Conservation (phyloP, 2,797 vertebrate species). For the Salmo trutta region DNA sequence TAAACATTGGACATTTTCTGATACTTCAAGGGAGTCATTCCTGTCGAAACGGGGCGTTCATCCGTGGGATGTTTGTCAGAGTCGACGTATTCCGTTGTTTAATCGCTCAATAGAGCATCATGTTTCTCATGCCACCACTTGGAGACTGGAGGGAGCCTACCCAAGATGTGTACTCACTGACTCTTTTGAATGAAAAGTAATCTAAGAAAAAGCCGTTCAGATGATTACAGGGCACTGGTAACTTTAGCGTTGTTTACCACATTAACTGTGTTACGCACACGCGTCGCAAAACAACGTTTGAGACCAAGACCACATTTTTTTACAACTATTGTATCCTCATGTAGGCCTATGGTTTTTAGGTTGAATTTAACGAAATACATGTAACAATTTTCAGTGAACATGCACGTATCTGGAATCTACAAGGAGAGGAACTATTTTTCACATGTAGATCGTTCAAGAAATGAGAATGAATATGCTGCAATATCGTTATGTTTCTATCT, state of each 20-base stretch:
- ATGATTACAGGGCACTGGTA: not conserved
- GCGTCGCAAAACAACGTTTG: not conserved
- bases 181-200: not conserved
- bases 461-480: not conserved
- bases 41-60: conserved; percentile 3
- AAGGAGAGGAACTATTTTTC: conserved; percentile 7
- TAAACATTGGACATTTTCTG: not conserved
- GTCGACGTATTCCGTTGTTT: not conserved
- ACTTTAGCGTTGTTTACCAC: not conserved
- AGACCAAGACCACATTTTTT: not conserved
- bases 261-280: not conserved
- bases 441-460: conserved; percentile 13
- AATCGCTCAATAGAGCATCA: conserved; percentile 6
- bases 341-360: not conserved
- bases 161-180: not conserved
- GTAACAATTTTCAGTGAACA: conserved; percentile 1
- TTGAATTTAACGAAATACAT: not conserved
- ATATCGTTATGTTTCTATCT: conserved; percentile 2
- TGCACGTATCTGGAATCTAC: conserved; percentile 4
- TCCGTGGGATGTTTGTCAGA: conserved; percentile 2
- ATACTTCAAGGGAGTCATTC: conserved; percentile 1
- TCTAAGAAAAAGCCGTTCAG: not conserved
- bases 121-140: not conserved
- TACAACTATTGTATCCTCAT: not conserved
- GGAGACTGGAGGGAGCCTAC: not conserved